Base-by-base conservation (phyloP, 53 echinoderm and acorn worm genomes). In the Apostichopus leukothele region DNA sequence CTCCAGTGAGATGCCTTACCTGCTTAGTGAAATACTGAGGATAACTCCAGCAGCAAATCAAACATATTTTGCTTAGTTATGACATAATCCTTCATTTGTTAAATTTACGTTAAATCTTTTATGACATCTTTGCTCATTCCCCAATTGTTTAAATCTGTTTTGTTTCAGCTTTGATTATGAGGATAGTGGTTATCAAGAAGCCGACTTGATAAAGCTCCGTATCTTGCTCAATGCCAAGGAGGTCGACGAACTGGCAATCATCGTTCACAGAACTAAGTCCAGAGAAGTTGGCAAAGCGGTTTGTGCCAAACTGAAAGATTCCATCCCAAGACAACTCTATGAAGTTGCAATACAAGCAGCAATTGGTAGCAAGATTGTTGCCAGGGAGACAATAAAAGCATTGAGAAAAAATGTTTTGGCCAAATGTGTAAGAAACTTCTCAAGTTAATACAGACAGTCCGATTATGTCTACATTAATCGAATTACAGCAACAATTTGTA, bases 301-400 rank as follows among this genome's bases (percentile, higher is more conserved):
- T 16, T 96, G 96, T 74, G 86, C 73, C 53, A 94, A 92, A 67
- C 91, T 96, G 27, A 93, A 90, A 73, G 92, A 94, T 12, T 91
- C 92, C 19, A 99, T 99, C 23, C 99, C 99, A 4, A 90, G 96
- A 66, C 99, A 99, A 91, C 92, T 99, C 60, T 99, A 92, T 75
- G 95, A 99, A 75, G 94, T 99, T 7, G 96, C 99, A 51, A 94
- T 99, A 76, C 99, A 99, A 91, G 99, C 99, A 0, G 91, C 96
- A 20, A 81, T 99, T 12, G 96, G 94, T 5, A 85, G 92, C 26
- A 90, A 91, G 76, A 91, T 99, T 50, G 13, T 99, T 16, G 99
- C 99, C 12, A 92, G 99, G 73, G 99, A 99, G 90, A 99, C 93
- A 9, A 63, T 99, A 51, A 87, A 78, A 75, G 96, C 99, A 1